Evolutionary conservation across 2,888 invertebrate species (phyloP).

Genomic region (Meloe dianella): DNA sequence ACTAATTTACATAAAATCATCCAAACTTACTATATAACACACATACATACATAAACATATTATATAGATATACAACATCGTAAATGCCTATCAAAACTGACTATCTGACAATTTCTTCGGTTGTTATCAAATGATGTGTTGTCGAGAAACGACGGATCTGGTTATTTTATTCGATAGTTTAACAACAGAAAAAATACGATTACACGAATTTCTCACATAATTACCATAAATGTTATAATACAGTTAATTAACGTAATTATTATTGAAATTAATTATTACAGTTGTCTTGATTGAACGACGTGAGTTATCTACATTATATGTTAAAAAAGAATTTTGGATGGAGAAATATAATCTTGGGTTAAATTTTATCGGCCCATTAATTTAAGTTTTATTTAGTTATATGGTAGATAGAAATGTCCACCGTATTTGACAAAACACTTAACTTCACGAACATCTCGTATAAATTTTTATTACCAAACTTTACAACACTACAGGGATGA

Average conservation of each 20-base stretch:
- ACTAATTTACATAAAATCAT: slow-evolving; percentile 47
- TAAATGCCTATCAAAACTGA: slow-evolving; percentile 29
- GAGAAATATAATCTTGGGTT: not conserved
- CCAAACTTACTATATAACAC: slow-evolving; percentile 41
- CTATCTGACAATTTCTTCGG: slow-evolving; percentile 41
- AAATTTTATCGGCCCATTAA: not conserved
- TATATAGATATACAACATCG: not conserved
- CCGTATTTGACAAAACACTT: not conserved
- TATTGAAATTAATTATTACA: not conserved
- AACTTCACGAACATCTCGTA: not conserved
- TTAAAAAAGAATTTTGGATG: not conserved
- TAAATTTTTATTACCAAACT: too few relatives aligned
- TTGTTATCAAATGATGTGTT: slow-evolving; percentile 46
- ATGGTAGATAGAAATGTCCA: not conserved
- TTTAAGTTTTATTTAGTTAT: not conserved
- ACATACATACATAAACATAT: not conserved
- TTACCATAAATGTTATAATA: not conserved
- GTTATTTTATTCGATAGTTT: slow-evolving; percentile 31
- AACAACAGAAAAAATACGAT: not conserved
- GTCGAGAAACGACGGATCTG: slow-evolving; percentile 33
- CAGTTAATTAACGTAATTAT: not conserved
- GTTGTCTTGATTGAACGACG: not conserved
- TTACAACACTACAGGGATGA: too few relatives aligned
- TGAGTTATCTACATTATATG: not conserved
- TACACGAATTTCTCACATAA: not conserved